Evolutionary conservation across 1,140 invertebrate species (phyloP).

Genomic region (Drosophila ironensis): DNA sequence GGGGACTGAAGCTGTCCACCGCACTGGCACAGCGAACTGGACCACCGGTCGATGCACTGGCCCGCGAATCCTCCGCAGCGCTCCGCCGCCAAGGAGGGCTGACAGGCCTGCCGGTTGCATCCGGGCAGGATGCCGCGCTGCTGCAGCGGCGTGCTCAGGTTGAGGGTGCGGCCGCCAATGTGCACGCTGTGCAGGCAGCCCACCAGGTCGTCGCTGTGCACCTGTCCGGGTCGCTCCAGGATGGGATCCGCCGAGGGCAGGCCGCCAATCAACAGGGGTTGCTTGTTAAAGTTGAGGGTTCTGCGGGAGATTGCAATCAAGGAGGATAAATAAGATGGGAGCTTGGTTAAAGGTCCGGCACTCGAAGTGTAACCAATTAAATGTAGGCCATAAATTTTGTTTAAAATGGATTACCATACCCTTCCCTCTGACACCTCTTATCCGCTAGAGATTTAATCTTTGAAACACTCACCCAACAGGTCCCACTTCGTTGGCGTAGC

Average conservation of each 20-base stretch:
- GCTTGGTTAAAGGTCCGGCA: too few relatives aligned
- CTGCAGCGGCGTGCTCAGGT: conserved; percentile 89
- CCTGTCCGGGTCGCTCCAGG: conserved; percentile 92
- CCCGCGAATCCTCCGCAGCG: conserved; percentile 86
- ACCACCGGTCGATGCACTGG: conserved; percentile 93
- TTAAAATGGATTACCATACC: too few relatives aligned
- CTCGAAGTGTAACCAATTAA: too few relatives aligned
- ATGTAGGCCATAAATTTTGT: too few relatives aligned
- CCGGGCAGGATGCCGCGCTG: conserved; percentile 88
- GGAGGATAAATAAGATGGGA: too few relatives aligned
- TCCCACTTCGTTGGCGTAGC: conserved; percentile 92
- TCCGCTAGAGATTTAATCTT: too few relatives aligned
- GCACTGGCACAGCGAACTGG: conserved; percentile 87
- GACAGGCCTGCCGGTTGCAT: conserved; percentile 87
- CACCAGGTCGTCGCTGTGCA: conserved; percentile 95
- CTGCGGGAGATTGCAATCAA: conserved; percentile 82
- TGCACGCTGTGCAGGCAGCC: conserved; percentile 95
- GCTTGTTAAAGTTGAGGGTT: conserved; percentile 95
- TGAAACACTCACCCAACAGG: conserved; percentile 89
- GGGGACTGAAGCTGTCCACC: conserved; percentile 87
- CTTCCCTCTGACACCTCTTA: too few relatives aligned
- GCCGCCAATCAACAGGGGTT: conserved; percentile 93
- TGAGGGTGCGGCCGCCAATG: conserved; percentile 91
- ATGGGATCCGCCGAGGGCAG: conserved; percentile 91
- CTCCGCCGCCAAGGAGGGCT: conserved; percentile 76